phyloP scores from a whole-genome alignment of 2,113 vertebrate species.

The Haemorhous mexicanus region DNA sequence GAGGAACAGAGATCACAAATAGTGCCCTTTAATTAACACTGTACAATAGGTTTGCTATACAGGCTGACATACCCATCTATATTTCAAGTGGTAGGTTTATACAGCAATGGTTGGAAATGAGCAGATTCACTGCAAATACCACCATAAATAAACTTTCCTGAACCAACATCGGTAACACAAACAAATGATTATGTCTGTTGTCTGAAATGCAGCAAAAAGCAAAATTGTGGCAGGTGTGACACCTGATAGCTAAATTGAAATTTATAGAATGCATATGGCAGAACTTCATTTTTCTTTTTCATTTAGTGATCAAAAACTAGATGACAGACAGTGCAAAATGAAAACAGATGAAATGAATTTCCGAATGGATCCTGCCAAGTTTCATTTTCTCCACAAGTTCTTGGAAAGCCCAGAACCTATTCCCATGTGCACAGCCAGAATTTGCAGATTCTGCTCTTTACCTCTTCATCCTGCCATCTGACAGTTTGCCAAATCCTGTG shows the following conservation, averaged over 20 bases:
- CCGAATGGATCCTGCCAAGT: slow-evolving; percentile 59
- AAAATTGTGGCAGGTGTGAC: slow-evolving; percentile 69
- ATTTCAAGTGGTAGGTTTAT: slow-evolving; percentile 19
- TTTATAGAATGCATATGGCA: slow-evolving; percentile 69
- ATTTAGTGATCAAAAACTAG: slow-evolving; percentile 70
- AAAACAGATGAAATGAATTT: slow-evolving; percentile 75
- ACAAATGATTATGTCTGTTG: slow-evolving; percentile 58
- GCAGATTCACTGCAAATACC: slow-evolving; percentile 41
- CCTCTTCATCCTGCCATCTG: slow-evolving; percentile 52
- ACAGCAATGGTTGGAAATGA: slow-evolving; percentile 4
- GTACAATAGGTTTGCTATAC: not conserved
- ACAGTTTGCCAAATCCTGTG: slow-evolving; percentile 1
- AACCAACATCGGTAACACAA: slow-evolving; percentile 44
- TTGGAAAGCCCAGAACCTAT: slow-evolving; percentile 62
- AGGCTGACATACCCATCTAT: not conserved
- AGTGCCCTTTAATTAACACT: slow-evolving; percentile 27
- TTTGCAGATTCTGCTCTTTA: slow-evolving; percentile 60
- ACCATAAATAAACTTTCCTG: slow-evolving; percentile 47
- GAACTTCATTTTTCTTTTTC: slow-evolving; percentile 71
- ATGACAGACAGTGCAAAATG: slow-evolving; percentile 68
- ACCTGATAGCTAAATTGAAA: slow-evolving; percentile 75
- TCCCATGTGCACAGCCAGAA: slow-evolving; percentile 27
- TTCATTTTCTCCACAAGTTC: slow-evolving; percentile 68
- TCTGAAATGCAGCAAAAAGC: slow-evolving; percentile 56
- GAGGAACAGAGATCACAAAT: not conserved